phyloP scores from a whole-genome alignment of 2,113 vertebrate species.

The Phainopepla nitens region DNA sequence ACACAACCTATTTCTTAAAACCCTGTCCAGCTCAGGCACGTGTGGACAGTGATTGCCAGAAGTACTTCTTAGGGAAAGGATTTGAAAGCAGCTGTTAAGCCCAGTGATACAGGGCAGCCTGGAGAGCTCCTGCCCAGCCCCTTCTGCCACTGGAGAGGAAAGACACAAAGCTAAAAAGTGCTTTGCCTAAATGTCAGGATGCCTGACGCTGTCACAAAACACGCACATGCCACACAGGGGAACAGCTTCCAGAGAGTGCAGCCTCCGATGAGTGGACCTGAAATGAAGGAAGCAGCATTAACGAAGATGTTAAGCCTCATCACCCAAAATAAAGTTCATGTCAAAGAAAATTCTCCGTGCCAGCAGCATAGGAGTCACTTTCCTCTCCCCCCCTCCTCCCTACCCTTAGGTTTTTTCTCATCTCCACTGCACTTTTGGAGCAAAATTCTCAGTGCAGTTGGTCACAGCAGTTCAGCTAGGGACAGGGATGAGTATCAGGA shows the following conservation, averaged over 20 bases:
- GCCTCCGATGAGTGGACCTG: neutral
- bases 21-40: neutral
- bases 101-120: neutral
- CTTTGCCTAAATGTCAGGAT: neutral
- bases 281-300: neutral
- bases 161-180: fast-evolving
- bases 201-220: neutral
- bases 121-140: neutral
- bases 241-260: neutral
- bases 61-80: neutral
- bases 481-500: neutral
- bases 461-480: neutral
- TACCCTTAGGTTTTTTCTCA: neutral
- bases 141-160: neutral
- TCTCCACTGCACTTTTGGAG: neutral
- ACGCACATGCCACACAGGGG: fast-evolving
- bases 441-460: neutral
- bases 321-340: neutral
- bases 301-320: neutral
- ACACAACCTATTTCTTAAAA: neutral
- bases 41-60: neutral
- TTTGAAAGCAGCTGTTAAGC: neutral
- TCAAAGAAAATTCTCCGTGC: neutral
- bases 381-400: neutral
- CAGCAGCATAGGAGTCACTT: neutral